These are phyloP conservation scores for Drosophila nigromelanica DNA, from an alignment of 1,140 invertebrate species.

Conservation along the genomic window DNA sequence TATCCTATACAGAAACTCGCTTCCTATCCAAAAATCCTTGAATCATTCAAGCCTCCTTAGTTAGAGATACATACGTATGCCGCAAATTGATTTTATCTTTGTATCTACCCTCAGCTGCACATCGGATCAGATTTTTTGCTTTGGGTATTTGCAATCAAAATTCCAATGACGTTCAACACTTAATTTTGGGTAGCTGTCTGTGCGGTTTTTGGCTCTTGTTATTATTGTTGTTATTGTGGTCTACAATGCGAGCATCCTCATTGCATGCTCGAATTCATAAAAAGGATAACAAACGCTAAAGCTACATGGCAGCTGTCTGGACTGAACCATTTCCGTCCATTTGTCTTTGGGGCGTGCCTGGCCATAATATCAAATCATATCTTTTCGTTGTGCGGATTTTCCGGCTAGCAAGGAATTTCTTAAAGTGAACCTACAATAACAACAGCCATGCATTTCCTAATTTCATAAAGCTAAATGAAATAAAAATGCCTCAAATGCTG, in stretches of 20 bases:
- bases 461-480: conserved; percentile 76
- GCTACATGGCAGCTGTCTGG: conserved; percentile 61
- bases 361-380: conserved; percentile 77
- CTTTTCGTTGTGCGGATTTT: conserved; percentile 20
- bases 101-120: conserved; percentile 2
- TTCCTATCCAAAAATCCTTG: neutral
- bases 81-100: conserved; percentile 27
- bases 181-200: conserved; percentile 29
- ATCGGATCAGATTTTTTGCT: conserved; percentile 15
- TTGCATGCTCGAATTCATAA: conserved; percentile 68
- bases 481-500: conserved; percentile 59
- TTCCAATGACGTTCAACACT: conserved; percentile 67
- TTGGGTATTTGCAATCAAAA: conserved; percentile 70
- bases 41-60: neutral
- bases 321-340: conserved; percentile 46
- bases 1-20: neutral
- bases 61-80: neutral
- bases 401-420: conserved; percentile 42
- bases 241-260: conserved; percentile 32
- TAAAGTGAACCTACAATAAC: conserved; percentile 34
- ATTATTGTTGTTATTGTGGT: conserved; percentile 43
- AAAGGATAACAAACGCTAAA: conserved; percentile 71
- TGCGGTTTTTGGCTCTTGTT: conserved; percentile 22
- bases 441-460: conserved; percentile 61
- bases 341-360: conserved; percentile 53